Conservation (phyloP, 1,140 invertebrate genomes). For the Lucilia sericata region DNA sequence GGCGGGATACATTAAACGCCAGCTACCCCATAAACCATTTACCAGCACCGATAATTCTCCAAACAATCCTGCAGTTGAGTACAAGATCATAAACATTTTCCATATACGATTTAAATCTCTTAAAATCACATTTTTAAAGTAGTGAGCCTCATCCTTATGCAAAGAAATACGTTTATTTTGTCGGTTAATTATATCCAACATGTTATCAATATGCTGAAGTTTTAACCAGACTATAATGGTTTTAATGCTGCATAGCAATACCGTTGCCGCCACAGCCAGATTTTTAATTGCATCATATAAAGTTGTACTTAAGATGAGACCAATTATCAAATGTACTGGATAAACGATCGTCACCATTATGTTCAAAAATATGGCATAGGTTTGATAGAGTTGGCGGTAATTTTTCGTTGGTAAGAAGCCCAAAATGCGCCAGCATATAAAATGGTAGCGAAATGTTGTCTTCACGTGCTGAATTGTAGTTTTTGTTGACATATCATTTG, state of each 20-base stretch:
- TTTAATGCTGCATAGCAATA: background rate
- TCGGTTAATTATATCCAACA: constrained; percentile 2
- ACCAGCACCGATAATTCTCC: constrained; percentile 1
- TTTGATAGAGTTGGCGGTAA: background rate
- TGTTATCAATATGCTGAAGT: constrained; percentile 32
- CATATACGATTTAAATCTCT: background rate
- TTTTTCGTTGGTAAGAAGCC: background rate
- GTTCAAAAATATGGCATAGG: constrained; percentile 37
- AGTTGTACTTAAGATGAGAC: background rate
- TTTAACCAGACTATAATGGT: constrained; percentile 39
- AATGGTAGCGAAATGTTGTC: constrained; percentile 18
- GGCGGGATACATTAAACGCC: constrained; percentile 45
- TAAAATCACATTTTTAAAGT: background rate
- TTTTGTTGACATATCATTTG: background rate
- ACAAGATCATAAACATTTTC: background rate
- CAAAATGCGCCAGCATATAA: background rate
- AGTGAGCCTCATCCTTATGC: background rate
- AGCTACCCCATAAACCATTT: background rate
- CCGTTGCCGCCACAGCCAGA: constrained; percentile 29
- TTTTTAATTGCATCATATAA: constrained; percentile 15
- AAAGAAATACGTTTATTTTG: background rate
- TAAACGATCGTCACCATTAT: constrained; percentile 3
- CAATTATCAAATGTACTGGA: constrained; percentile 43
- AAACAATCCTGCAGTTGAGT: background rate
- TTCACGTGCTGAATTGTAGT: too few species aligned